phyloP scores from a whole-genome alignment of 2,113 vertebrate species.

The Hemibagrus wyckioides region DNA sequence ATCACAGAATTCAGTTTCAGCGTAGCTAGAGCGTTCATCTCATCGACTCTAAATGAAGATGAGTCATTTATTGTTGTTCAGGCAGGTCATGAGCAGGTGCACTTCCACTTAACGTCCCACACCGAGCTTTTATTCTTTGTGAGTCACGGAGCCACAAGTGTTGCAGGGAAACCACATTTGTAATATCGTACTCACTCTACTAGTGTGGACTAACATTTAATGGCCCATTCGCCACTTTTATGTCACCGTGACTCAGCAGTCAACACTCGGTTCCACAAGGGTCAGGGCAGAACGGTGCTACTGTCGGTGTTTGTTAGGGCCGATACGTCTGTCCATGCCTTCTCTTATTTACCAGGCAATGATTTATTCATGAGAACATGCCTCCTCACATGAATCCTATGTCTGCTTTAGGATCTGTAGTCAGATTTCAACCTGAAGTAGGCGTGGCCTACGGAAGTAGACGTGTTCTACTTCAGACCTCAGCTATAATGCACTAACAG shows the following conservation, averaged over 20 bases:
- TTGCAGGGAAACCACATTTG: conserved; percentile 9
- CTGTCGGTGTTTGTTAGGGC: neutral
- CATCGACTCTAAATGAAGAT: neutral
- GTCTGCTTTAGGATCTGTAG: neutral
- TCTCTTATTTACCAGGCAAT: neutral
- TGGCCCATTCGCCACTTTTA: neutral
- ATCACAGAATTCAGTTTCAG: neutral
- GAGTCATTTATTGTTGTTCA: conserved; percentile 9
- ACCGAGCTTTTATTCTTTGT: neutral
- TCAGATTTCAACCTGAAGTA: neutral
- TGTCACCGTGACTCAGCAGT: neutral
- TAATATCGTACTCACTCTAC: conserved; percentile 1
- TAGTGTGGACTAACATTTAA: conserved; percentile 1
- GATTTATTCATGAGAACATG: neutral
- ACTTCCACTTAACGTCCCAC: conserved; percentile 28
- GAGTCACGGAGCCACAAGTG: conserved; percentile 19
- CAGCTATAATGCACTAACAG: neutral
- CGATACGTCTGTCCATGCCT: neutral
- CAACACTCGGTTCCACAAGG: neutral
- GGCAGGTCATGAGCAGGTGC: conserved; percentile 1
- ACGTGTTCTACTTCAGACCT: neutral
- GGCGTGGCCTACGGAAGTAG: neutral
- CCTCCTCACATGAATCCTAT: neutral
- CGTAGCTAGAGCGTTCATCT: neutral
- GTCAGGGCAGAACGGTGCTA: neutral